Evolutionary conservation across 2,113 vertebrate species (phyloP).

Genomic region (Atherinomorus stipes): DNA sequence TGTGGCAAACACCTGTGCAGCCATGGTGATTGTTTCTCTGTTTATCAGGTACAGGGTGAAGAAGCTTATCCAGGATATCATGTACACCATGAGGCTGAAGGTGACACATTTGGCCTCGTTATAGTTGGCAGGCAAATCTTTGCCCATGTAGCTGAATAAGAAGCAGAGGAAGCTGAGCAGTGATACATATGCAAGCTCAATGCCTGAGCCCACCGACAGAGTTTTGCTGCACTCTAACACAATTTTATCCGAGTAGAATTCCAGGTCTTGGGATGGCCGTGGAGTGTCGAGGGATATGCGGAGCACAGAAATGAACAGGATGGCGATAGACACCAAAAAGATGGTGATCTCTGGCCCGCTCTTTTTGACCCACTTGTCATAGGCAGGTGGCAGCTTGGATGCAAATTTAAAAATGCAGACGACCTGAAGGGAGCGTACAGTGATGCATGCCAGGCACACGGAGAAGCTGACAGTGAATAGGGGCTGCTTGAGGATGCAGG

Average conservation of each 20-base stretch:
- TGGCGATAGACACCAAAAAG: conserved; percentile 38
- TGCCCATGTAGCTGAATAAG: conserved; percentile 86
- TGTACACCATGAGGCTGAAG: conserved; percentile 85
- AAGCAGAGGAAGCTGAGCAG: conserved; percentile 83
- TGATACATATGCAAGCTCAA: conserved; percentile 71
- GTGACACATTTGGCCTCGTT: conserved; percentile 88
- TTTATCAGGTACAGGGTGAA: conserved; percentile 84
- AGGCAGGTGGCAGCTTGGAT: conserved; percentile 80
- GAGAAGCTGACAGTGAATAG: conserved; percentile 84
- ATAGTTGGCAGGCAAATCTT: conserved; percentile 89
- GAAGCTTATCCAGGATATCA: conserved; percentile 84
- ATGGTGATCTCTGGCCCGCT: conserved; percentile 82
- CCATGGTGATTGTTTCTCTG: conserved; percentile 76
- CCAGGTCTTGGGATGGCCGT: conserved; percentile 52
- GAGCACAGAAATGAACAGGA: conserved; percentile 66
- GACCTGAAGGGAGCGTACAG: conserved; percentile 86
- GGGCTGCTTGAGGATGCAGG: conserved; percentile 81
- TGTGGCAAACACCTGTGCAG: conserved; percentile 74
- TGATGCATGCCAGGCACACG: conserved; percentile 83
- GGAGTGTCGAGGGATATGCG: conserved; percentile 49
- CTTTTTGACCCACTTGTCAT: conserved; percentile 83
- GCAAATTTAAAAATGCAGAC: conserved; percentile 88
- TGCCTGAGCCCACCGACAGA: conserved; percentile 61
- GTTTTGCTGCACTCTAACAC: conserved; percentile 83
- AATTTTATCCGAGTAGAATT: conserved; percentile 75